phyloP scores from a whole-genome alignment of 1,140 invertebrate species.

The Pachypsylla venusta region DNA sequence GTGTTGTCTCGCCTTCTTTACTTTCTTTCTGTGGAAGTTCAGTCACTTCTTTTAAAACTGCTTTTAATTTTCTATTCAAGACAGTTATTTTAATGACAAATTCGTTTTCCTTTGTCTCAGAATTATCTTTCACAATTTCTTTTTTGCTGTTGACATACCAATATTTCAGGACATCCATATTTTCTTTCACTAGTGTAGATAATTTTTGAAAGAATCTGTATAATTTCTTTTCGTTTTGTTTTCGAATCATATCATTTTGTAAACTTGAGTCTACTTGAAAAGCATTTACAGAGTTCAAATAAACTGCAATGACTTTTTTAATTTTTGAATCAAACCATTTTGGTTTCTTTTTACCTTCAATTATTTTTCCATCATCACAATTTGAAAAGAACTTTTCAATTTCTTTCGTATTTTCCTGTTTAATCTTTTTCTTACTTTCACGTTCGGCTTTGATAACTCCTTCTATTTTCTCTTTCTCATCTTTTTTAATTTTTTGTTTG shows the following conservation, averaged over 20 bases:
- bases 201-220: slow-evolving; percentile 3
- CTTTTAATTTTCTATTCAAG: neutral
- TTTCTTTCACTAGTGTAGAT: neutral
- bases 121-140: neutral
- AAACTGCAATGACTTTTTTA: neutral
- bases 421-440: neutral
- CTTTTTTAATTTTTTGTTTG: neutral
- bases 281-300: neutral
- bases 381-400: neutral
- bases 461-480: neutral
- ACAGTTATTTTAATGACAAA: neutral
- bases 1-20: neutral
- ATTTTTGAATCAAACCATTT: slow-evolving; percentile 4
- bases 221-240: neutral
- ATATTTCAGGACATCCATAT: neutral
- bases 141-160: neutral
- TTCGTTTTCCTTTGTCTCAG: neutral
- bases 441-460: no score
- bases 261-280: neutral
- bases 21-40: neutral
- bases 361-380: neutral
- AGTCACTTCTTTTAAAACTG: neutral
- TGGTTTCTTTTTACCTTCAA: neutral
- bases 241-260: neutral
- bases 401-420: neutral